Percentiles rank a stretch among this genome's conserved stretches.
phyloP scores from a whole-genome alignment of 1,140 invertebrate species.

The Philopotamus ludificatus region DNA sequence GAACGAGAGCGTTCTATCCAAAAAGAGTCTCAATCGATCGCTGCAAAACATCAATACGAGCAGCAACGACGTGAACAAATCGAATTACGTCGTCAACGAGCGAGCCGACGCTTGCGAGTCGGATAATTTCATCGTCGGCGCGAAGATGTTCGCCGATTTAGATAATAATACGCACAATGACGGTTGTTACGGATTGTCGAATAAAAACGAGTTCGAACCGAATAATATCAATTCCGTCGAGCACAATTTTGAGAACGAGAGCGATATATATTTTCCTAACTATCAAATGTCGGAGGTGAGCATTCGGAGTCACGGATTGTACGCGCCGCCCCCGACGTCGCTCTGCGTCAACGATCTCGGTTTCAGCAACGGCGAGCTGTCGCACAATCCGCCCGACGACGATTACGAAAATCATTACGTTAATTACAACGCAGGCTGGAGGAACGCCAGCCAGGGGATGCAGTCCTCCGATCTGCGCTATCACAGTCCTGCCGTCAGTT shows the following conservation, averaged over 20 bases:
- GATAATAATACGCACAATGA: conserved; percentile 47
- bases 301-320: conserved; percentile 60
- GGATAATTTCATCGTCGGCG: conserved; percentile 27
- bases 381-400: conserved; percentile 43
- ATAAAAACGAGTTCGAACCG: conserved; percentile 53
- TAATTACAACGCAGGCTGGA: conserved; percentile 53
- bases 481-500: conserved; percentile 51
- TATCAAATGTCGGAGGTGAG: conserved; percentile 64
- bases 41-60: conserved; percentile 45
- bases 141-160: conserved; percentile 32
- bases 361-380: conserved; percentile 54
- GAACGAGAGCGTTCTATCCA: background rate
- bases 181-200: conserved; percentile 41
- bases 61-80: conserved; percentile 11
- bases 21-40: conserved; percentile 33
- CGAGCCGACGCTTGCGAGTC: conserved; percentile 29
- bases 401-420: conserved; percentile 52
- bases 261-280: conserved; percentile 59
- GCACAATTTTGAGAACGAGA: conserved; percentile 56
- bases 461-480: conserved; percentile 52
- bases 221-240: conserved; percentile 54
- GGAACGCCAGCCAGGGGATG: conserved; percentile 44
- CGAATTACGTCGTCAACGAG: conserved; percentile 29
- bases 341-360: conserved; percentile 56
- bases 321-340: conserved; percentile 58